Percentiles rank a stretch among this genome's conserved stretches.
phyloP scores from a whole-genome alignment of 2,888 invertebrate genomes.

The Pseudococcus longispinus region DNA sequence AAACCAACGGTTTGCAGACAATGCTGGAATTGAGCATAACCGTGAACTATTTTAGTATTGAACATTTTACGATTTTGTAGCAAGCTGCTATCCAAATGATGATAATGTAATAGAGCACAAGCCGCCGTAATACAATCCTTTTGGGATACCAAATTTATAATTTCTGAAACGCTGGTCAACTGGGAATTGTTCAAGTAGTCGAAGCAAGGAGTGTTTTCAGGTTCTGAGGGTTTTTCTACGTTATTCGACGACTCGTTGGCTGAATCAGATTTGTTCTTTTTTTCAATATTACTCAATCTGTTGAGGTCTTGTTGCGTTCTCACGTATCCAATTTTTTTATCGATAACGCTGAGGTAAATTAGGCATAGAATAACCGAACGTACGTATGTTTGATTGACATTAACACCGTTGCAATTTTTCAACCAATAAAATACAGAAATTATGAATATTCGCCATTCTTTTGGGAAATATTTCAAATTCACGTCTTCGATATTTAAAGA shows the following conservation, averaged over 20 bases:
- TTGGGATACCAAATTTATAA: constrained; percentile 65
- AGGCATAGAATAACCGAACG: constrained; percentile 69
- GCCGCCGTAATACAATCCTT: constrained; percentile 70
- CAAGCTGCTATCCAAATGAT: constrained; percentile 68
- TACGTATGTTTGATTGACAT: constrained; percentile 65
- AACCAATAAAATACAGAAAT: constrained; percentile 69
- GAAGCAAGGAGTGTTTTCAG: constrained; percentile 61
- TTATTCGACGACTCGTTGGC: constrained; percentile 58
- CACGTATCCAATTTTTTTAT: constrained; percentile 43
- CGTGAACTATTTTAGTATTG: constrained; percentile 68
- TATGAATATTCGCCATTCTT: constrained; percentile 69
- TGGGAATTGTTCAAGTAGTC: neutral
- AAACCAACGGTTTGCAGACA: constrained; percentile 68
- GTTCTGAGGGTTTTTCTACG: constrained; percentile 60
- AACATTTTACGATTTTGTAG: constrained; percentile 67
- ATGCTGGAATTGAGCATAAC: constrained; percentile 73
- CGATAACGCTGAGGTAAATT: constrained; percentile 61
- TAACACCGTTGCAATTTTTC: constrained; percentile 63
- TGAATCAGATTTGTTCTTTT: neutral
- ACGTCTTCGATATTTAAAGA: neutral
- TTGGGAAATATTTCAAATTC: constrained; percentile 65
- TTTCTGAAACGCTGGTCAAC: neutral
- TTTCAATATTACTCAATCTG: neutral
- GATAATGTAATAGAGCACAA: constrained; percentile 69
- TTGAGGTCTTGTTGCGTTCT: neutral